Percentiles rank a stretch among this genome's conserved stretches.
These are phyloP conservation scores for Poecilia latipinna DNA, from an alignment of 2,113 vertebrate genomes.

Conservation along the genomic window DNA sequence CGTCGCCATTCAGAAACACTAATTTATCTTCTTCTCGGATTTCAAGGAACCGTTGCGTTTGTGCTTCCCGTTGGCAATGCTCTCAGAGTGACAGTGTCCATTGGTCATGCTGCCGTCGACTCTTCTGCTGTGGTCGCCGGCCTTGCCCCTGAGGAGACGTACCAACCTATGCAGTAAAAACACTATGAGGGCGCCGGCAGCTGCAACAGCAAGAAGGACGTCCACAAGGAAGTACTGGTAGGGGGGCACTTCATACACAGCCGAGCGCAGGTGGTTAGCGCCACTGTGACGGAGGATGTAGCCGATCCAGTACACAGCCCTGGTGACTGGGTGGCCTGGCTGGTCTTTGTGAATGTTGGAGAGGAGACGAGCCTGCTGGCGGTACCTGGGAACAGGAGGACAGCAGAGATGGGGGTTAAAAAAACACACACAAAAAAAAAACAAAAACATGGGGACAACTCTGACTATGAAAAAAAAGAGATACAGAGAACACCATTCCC, in stretches of 20 bases:
- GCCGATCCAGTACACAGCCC: conserved; percentile 94
- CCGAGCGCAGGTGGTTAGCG: conserved; percentile 90
- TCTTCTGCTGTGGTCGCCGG: conserved; percentile 65
- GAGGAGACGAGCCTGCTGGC: conserved; percentile 84
- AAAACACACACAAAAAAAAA: no score
- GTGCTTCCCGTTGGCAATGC: conserved; percentile 91
- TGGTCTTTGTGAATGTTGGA: conserved; percentile 98
- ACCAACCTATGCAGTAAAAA: conserved; percentile 79
- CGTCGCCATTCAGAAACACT: conserved; percentile 60
- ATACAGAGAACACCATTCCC: neutral
- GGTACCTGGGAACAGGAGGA: conserved; percentile 81
- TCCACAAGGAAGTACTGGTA: conserved; percentile 97
- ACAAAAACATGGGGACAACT: neutral
- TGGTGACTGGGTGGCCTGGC: conserved; percentile 90
- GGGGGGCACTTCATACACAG: conserved; percentile 88
- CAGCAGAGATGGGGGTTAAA: neutral
- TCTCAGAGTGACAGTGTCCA: conserved; percentile 91
- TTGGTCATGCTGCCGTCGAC: conserved; percentile 81
- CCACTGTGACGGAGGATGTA: conserved; percentile 94
- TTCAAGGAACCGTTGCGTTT: conserved; percentile 91
- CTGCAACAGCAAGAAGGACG: conserved; percentile 81
- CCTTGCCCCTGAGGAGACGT: conserved; percentile 60
- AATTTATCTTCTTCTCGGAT: conserved; percentile 93
- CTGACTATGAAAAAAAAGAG: no score
- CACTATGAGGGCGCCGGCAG: conserved; percentile 74